These are phyloP conservation scores for Pelodiscus sinensis DNA, from an alignment of 2,113 vertebrate species.

Conservation along the genomic window DNA sequence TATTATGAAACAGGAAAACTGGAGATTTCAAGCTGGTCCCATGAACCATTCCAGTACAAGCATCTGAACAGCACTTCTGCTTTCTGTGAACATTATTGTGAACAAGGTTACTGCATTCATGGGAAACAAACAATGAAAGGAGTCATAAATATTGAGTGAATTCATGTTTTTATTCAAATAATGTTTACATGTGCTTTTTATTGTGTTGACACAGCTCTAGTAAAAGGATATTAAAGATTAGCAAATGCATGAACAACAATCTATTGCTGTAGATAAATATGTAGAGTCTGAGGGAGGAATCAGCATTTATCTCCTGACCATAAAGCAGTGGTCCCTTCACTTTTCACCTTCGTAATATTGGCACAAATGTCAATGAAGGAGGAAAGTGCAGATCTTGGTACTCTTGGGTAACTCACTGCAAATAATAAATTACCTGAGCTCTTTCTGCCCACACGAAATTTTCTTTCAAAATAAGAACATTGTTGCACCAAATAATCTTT, in stretches of 20 bases:
- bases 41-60: not conserved
- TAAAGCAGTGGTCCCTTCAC: not conserved
- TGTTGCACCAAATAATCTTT: not conserved
- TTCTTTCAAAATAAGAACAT: not conserved
- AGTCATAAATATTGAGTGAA: not conserved
- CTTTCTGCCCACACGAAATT: not conserved
- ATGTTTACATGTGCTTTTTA: not conserved
- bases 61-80: not conserved
- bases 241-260: not conserved
- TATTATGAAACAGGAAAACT: not conserved
- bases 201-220: not conserved
- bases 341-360: not conserved
- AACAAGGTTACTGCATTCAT: not conserved
- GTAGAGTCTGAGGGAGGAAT: not conserved
- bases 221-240: not conserved
- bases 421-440: not conserved
- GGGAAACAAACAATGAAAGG: not conserved
- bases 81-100: not conserved
- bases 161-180: not conserved
- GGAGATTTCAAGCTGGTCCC: not conserved
- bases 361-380: not conserved
- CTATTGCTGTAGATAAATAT: not conserved
- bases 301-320: not conserved
- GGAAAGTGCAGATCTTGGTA: constrained; percentile 14
- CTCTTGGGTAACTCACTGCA: not conserved